A percentile compares a stretch with the other conserved stretches of the same genome.
phyloP scores from a whole-genome alignment of 2,113 vertebrate genomes.

The Corythaeola cristata region DNA sequence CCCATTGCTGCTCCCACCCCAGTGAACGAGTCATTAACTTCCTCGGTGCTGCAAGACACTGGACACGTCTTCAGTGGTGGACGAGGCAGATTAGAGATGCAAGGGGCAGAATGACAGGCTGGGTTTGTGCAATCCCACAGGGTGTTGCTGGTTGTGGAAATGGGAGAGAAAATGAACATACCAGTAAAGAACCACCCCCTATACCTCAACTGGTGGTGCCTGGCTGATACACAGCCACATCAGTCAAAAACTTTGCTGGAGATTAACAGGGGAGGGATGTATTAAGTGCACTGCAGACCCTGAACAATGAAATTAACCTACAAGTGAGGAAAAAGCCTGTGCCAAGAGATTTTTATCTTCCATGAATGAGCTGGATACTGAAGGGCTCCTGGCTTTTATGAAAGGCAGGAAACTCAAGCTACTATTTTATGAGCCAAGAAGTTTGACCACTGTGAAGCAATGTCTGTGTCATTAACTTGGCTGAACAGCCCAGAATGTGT shows the following conservation, averaged over 20 bases:
- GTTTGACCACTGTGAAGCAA: slow-evolving; percentile 51
- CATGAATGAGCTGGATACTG: slow-evolving; percentile 28
- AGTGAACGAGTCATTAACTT: not conserved
- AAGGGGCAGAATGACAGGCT: not conserved
- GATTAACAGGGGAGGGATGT: not conserved
- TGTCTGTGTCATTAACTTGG: slow-evolving; percentile 48
- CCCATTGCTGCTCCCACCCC: not conserved
- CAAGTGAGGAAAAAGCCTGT: slow-evolving; percentile 39
- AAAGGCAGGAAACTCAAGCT: slow-evolving; percentile 63
- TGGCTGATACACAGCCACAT: not conserved
- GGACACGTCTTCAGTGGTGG: not conserved
- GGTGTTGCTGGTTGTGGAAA: fast-evolving
- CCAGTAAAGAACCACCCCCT: not conserved
- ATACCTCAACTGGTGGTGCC: not conserved
- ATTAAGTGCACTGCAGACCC: not conserved
- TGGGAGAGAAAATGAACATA: not conserved
- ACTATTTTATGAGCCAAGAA: slow-evolving; percentile 55
- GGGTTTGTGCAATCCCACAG: not conserved
- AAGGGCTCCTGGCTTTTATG: slow-evolving; percentile 51
- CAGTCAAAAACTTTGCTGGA: not conserved
- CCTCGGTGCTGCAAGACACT: not conserved
- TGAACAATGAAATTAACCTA: slow-evolving; percentile 43
- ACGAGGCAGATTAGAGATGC: not conserved
- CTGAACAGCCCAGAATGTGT: not conserved
- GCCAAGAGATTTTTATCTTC: slow-evolving; percentile 74